Percentiles rank a stretch among this genome's conserved stretches.
These are phyloP conservation scores for Formicarius rufipectus DNA, from an alignment of 2,113 vertebrate genomes.

Conservation along the genomic window DNA sequence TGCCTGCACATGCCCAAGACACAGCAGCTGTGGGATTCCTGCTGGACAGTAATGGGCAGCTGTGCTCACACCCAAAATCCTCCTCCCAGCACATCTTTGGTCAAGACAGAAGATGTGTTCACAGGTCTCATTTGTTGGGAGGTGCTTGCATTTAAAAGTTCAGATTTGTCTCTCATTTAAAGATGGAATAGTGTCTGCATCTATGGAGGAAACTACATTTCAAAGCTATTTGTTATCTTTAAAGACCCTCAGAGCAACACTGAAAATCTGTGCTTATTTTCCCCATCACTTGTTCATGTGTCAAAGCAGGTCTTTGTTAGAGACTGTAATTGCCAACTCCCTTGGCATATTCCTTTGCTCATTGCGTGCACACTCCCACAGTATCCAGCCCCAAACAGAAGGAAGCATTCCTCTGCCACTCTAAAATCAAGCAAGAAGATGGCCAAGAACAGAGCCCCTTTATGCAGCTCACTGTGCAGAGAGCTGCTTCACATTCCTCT, in stretches of 20 bases:
- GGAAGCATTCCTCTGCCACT: background rate
- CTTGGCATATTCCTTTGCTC: background rate
- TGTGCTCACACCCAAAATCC: background rate
- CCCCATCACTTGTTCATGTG: background rate
- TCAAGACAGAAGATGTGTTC: background rate
- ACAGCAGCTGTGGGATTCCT: slow-evolving; percentile 31
- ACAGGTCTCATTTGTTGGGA: background rate
- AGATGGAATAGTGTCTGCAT: background rate
- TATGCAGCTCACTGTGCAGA: background rate
- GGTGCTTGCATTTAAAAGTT: background rate
- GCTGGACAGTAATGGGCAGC: background rate
- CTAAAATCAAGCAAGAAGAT: background rate
- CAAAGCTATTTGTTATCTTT: background rate
- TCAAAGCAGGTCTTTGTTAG: slow-evolving; percentile 33
- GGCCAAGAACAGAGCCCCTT: slow-evolving; percentile 4
- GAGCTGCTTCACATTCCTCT: background rate
- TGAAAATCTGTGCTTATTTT: background rate
- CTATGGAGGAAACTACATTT: background rate
- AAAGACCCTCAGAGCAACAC: background rate
- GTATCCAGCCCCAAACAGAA: slow-evolving; percentile 14
- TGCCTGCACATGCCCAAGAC: slow-evolving; percentile 14
- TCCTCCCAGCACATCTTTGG: background rate
- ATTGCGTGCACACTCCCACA: background rate
- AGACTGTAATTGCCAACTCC: background rate
- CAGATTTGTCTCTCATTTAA: background rate